Conservation (phyloP, 2,113 vertebrate species). For the Cyanoramphus novaezelandiae region DNA sequence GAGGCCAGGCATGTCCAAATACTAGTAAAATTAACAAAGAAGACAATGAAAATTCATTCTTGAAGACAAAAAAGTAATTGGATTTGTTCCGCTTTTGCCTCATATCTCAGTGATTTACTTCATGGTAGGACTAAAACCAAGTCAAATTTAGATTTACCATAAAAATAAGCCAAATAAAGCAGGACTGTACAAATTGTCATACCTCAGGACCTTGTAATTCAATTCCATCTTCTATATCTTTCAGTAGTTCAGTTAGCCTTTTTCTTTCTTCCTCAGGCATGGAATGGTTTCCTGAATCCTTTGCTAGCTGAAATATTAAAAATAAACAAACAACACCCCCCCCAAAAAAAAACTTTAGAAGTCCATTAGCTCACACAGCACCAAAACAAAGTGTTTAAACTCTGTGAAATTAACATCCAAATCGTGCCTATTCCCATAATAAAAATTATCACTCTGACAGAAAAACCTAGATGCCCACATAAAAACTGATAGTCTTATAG, state of each 20-base stretch:
- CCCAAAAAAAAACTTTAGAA: background rate
- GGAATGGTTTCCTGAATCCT: conserved; percentile 74
- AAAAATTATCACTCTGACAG: background rate
- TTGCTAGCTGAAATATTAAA: conserved; percentile 79
- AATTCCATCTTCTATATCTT: conserved; percentile 73
- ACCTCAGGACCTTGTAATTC: conserved; percentile 71
- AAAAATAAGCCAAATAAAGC: background rate
- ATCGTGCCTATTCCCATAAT: background rate
- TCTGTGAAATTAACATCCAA: background rate
- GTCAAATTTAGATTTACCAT: background rate
- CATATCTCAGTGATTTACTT: background rate
- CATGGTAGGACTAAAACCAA: background rate
- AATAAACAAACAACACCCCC: background rate
- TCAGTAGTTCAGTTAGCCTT: conserved; percentile 83
- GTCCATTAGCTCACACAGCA: background rate
- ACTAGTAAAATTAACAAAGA: background rate
- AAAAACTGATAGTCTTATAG: background rate
- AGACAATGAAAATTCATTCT: background rate
- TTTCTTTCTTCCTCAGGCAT: conserved; percentile 84
- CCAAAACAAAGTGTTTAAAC: background rate
- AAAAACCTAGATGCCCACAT: background rate
- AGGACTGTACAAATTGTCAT: background rate
- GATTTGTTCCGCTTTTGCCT: background rate
- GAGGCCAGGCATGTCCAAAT: background rate
- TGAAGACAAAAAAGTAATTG: background rate